These are phyloP conservation scores for Archaeoteleia sp. DNA, from an alignment of 2,888 invertebrate species.

Conservation along the genomic window DNA sequence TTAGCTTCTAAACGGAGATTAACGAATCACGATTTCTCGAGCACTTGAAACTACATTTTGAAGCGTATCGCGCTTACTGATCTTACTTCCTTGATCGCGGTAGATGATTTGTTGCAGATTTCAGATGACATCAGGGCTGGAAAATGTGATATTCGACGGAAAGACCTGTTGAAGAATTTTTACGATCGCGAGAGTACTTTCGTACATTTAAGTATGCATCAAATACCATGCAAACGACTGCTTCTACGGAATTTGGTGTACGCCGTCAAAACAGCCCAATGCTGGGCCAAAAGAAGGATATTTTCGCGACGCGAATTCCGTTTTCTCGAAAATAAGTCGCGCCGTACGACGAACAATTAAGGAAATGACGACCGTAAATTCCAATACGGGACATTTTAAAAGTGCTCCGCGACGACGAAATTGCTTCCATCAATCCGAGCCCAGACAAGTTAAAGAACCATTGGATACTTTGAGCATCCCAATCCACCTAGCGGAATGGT, in stretches of 20 bases:
- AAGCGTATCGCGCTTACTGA: constrained; percentile 14
- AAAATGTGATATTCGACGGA: constrained; percentile 22
- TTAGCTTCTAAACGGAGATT: constrained; percentile 27
- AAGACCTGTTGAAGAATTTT: constrained; percentile 36
- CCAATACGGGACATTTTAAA: constrained; percentile 60
- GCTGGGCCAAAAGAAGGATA: constrained; percentile 5
- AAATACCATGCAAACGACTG: constrained; percentile 5
- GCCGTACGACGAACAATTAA: constrained; percentile 64
- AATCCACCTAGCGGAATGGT: constrained; percentile 19
- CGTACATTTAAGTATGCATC: constrained; percentile 27
- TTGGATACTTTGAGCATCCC: constrained; percentile 46
- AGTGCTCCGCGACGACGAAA: constrained; percentile 62
- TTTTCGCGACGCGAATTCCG: constrained; percentile 22
- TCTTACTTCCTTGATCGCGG: constrained; percentile 1
- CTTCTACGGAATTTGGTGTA: no score
- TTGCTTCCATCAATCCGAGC: constrained; percentile 70
- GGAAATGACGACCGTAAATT: constrained; percentile 70
- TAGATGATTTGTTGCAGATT: constrained; percentile 25
- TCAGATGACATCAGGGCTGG: constrained; percentile 5
- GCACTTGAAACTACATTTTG: background rate
- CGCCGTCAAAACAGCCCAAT: no score
- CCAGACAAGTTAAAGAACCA: constrained; percentile 68
- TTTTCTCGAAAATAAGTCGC: constrained; percentile 62
- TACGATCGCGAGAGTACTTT: background rate
- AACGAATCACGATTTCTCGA: constrained; percentile 23